A percentile compares a stretch with the other conserved stretches of the same genome.
These are phyloP conservation scores for Microhierax caerulescens DNA, from an alignment of 2,797 vertebrate species.

Conservation along the genomic window DNA sequence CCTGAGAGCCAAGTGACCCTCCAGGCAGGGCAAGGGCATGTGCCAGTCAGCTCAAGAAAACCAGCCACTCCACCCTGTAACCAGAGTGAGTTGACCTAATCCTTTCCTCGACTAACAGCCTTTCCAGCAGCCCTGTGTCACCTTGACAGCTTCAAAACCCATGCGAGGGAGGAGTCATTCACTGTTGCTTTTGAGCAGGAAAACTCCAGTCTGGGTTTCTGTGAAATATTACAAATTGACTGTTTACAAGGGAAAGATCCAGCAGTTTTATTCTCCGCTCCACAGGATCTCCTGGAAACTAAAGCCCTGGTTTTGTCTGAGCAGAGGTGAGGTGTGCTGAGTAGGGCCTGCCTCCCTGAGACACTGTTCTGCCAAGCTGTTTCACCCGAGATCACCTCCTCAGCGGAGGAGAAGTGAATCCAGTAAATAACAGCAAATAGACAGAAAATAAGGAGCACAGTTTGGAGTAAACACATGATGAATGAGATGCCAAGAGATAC, in stretches of 20 bases:
- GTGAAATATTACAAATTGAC: background rate
- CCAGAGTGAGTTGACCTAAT: background rate
- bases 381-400: background rate
- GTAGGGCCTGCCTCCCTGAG: background rate
- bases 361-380: background rate
- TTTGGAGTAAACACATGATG: background rate
- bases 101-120: background rate
- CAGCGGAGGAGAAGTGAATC: background rate
- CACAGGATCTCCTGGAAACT: background rate
- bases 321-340: background rate
- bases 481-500: background rate
- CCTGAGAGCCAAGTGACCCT: background rate
- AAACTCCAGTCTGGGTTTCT: background rate
- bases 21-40: background rate
- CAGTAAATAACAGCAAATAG: background rate
- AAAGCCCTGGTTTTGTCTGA: background rate
- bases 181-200: background rate
- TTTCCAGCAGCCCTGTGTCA: background rate
- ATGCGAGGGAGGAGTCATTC: rapidly evolving
- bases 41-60: background rate
- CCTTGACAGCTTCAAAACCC: background rate
- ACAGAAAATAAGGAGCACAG: background rate
- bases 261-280: background rate
- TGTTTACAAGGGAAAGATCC: background rate
- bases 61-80: background rate